These are phyloP conservation scores for Rhynchonycteris naso DNA, from an alignment of 2,797 vertebrate genomes.

Conservation along the genomic window DNA sequence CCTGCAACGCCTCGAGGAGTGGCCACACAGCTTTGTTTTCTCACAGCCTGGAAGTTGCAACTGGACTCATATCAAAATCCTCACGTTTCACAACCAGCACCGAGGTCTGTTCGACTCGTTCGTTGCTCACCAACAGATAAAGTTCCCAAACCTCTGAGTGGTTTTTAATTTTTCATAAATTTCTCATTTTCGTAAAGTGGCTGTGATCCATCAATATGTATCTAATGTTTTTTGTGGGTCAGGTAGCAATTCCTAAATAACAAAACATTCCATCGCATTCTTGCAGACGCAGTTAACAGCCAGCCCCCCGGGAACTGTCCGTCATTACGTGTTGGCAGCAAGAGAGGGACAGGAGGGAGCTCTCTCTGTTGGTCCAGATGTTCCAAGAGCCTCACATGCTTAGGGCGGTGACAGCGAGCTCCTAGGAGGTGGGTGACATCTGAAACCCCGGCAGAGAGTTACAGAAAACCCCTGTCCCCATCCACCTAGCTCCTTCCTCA, in stretches of 20 bases:
- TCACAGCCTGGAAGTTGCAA: not conserved
- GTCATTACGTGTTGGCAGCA: not conserved
- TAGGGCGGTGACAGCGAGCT: not conserved
- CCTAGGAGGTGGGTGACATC: not conserved
- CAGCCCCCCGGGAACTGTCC: not conserved
- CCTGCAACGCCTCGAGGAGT: not conserved
- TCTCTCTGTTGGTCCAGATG: not conserved
- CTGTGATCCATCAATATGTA: not conserved
- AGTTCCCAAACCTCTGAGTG: not conserved
- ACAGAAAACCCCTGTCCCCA: not conserved
- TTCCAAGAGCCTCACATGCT: not conserved
- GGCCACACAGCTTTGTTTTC: not conserved
- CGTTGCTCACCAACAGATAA: not conserved
- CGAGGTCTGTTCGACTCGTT: not conserved
- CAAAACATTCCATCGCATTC: not conserved
- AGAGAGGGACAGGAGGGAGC: not conserved
- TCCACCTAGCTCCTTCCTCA: not conserved
- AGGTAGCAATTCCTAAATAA: not conserved
- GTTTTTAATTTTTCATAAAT: conserved; percentile 5
- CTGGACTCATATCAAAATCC: not conserved
- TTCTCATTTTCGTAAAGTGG: not conserved
- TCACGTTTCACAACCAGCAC: not conserved
- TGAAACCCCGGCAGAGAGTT: not conserved
- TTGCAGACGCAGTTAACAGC: not conserved
- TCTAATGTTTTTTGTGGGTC: not conserved